Percentiles rank a stretch among this genome's conserved stretches.
Conservation (phyloP, 2,888 invertebrate genomes). For the Oscheius sp. region DNA sequence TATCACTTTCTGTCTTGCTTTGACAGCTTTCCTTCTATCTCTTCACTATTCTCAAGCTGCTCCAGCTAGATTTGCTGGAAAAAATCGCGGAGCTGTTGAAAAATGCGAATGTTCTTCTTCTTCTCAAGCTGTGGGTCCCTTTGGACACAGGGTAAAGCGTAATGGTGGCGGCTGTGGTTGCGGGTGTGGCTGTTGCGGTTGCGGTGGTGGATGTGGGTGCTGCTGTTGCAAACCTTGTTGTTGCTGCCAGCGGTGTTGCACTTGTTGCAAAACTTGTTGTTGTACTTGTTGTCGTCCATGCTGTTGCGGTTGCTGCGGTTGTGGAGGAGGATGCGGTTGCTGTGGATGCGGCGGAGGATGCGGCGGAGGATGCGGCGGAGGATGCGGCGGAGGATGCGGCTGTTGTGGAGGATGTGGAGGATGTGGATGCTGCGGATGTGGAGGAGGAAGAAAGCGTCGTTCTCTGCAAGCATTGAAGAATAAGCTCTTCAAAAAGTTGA, state of each 20-base stretch:
- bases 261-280: constrained; percentile 15
- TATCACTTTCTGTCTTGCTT: not conserved
- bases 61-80: not conserved
- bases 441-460: constrained; percentile 25
- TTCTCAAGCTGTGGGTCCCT: not conserved
- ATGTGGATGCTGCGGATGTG: constrained; percentile 11
- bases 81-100: not conserved
- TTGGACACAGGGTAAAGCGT: constrained; percentile 16
- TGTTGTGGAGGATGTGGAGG: not conserved
- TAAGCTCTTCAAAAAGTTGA: constrained; percentile 13
- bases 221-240: constrained; percentile 19
- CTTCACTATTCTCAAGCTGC: not conserved
- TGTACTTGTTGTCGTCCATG: not conserved
- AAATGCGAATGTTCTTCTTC: not conserved
- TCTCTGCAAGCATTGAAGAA: constrained; percentile 15
- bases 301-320: not conserved
- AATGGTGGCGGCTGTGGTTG: constrained; percentile 18
- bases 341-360: constrained; percentile 1
- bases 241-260: constrained; percentile 17
- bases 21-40: not conserved
- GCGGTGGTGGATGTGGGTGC: constrained; percentile 20
- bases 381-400: constrained; percentile 20
- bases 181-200: constrained; percentile 9
- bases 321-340: not conserved
- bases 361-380: not conserved